Percentiles rank a stretch among this genome's conserved stretches.
Evolutionary conservation across 2,797 vertebrate species (phyloP).

Genomic region (Alca torda): DNA sequence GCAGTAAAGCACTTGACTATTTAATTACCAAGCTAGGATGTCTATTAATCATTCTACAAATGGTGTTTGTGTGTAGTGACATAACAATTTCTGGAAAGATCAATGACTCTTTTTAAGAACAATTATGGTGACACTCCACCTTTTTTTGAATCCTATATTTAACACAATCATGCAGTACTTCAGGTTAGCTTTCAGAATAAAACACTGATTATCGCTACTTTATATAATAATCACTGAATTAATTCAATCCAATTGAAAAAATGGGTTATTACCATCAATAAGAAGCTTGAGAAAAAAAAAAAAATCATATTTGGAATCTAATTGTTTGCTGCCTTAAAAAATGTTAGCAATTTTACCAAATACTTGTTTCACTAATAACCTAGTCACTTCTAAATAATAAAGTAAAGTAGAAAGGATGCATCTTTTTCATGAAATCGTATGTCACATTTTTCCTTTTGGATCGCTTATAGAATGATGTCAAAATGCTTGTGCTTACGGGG

Average conservation of each 20-base stretch:
- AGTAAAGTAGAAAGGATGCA: neutral
- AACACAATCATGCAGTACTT: neutral
- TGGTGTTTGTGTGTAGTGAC: neutral
- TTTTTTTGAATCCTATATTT: neutral
- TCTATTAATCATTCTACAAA: neutral
- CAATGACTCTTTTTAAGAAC: neutral
- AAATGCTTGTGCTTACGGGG: neutral
- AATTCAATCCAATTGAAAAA: neutral
- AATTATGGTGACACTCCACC: neutral
- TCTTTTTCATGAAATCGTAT: neutral
- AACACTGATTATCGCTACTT: neutral
- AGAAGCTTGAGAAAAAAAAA: neutral
- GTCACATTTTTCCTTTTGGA: neutral
- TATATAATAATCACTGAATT: neutral
- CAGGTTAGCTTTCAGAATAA: neutral
- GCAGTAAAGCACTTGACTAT: neutral
- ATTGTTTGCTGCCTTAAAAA: neutral
- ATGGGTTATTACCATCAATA: neutral
- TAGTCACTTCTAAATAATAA: neutral
- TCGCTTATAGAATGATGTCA: neutral
- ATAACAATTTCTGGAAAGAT: neutral
- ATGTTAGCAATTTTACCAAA: neutral
- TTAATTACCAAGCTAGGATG: neutral
- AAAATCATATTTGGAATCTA: neutral
- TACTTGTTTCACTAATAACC: neutral